Evolutionary conservation across 2,113 vertebrate genomes (phyloP), one percentile per base, ranked within the genome.

Genomic region (Syrrhaptes paradoxus): DNA sequence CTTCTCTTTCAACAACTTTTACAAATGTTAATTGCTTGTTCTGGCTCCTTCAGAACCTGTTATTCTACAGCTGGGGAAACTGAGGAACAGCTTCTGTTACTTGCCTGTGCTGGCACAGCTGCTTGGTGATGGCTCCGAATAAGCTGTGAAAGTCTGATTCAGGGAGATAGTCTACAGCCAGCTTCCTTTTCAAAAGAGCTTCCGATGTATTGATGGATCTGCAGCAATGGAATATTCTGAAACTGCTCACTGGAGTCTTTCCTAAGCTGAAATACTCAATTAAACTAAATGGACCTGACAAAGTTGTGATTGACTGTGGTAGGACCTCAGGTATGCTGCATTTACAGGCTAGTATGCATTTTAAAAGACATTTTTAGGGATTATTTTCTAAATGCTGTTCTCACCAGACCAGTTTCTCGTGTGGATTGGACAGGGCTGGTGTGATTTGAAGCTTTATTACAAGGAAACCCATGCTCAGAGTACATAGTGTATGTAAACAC

Each of bases 1-100:
- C 95, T 95, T 95, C 84, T 86, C 38, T 22, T 67, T 96, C 75
- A 80, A 28, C 10, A 73, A 77, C 75, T 86, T 93, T 86, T 84
- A 81, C 63, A 73, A 72, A 92, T 78, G 92, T 74, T 93, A 94
- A 91, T 94, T 91, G 94, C 72, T 88, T 73, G 38, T 94, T 38
- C 13, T 5, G 29, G 51, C 67, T 66, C 32, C 45, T 85, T 89
- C 74, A 87, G 78, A 43, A 25, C 25, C 57, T 72, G 9, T 82
- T 89, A 24, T 77, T 61, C 67, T 76, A 5, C 67, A 68, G 81
- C 68, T 67, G 90, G 75, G 90, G 94, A 93, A 93, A 93, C 89
- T 93, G 92, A 96, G 95, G 96, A 85, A 48, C 75, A 62, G 58
- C 31, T 73, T 59, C 8, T 81, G 32, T 83, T 75, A 6, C 57